Evolutionary conservation across 1,140 invertebrate species (phyloP), one percentile per base, ranked within the genome.

Genomic region (Chrysomallon squamiferum): DNA sequence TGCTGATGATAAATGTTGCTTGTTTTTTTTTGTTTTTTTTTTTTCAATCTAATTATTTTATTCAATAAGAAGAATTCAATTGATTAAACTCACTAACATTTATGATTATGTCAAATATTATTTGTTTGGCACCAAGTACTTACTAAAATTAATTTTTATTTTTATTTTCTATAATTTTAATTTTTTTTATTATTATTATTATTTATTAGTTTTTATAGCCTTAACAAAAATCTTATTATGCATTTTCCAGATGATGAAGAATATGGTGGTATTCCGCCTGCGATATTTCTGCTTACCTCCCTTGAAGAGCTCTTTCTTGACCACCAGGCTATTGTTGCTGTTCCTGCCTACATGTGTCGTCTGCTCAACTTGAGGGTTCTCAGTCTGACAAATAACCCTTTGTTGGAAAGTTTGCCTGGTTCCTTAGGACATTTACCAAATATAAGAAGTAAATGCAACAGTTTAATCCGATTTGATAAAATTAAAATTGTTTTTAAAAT

Each of bases 221-320:
- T n/a, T n/a, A n/a, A n/a, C n/a, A n/a, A n/a, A n/a, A n/a, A n/a
- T n/a, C n/a, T n/a, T n/a, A n/a, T n/a, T n/a, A n/a, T n/a, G n/a
- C n/a, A 47, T 49, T 20, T 50, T 54, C 15, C 71, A 73, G 73
- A 65, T 62, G 68, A 72, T 63, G 60, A 72, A 18, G 68, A 73
- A 45, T 72, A 68, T 63, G 79, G 80, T 47, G 77, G 79, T 25
- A 69, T 82, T 18, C 80, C 80, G 18, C 65, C 74, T 27, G 74
- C 74, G 4, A 57, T 82, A 11, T 80, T 77, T 59, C 56, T 68
- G 27, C 43, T 81, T 58, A 50, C 62, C 22, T 65, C 60, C 27
- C 69, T 82, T 27, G 62, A 72, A 25, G 69, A 71, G 32, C 58
- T 82, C 15, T 58, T 77, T 54, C 62, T 82, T 33, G 64, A 75